Evolutionary conservation across 1,140 invertebrate species (phyloP), one percentile per base, ranked within the genome.

Genomic region (Pentalonia nigronervosa): DNA sequence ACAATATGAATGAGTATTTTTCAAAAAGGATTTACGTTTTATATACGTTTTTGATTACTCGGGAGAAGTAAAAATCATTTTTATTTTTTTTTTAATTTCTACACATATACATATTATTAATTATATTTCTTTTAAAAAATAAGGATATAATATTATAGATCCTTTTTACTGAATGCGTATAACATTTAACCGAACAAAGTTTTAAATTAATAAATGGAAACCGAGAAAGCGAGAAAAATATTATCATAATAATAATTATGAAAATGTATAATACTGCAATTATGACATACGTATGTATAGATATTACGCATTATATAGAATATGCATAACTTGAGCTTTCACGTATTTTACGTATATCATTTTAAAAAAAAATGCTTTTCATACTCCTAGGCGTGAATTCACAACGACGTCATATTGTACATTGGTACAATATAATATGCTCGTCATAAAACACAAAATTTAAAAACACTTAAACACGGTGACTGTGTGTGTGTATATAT

Each of bases 381-480:
- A 76, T n/a, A 34, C n/a, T 7, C 30, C n/a, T 14, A 3, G 21
- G 14, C n/a, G 34, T 11, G 41, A 41, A 84, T 84, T 84, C 21
- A 30, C 83, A 25, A 41, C 36, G 11, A 41, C 9, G 83, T 45
- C 60, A 14, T 76, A 20, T 76, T 76, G n/a, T 76, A 34, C n/a
- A 76, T n/a, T 7, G 60, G 14, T 14, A 34, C 30, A n/a, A n/a
- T 20, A 67, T 7, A 21, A 50, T 53, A 76, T 76, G 30, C 14
- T 76, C 30, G 60, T 76, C 60, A 76, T 76, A 76, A n/a, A 76
- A 76, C 60, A 67, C 60, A 67, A 67, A 67, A 67, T 67, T n/a
- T 67, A n/a, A n/a, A 41, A 30, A 67, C 60, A 76, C 60, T 4
- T 76, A 76, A 76, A 76, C 30, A 2, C 23, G 20, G 11, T 4